phyloP scores from a whole-genome alignment of 1,140 invertebrate species.

The Geopemphigus sp. region DNA sequence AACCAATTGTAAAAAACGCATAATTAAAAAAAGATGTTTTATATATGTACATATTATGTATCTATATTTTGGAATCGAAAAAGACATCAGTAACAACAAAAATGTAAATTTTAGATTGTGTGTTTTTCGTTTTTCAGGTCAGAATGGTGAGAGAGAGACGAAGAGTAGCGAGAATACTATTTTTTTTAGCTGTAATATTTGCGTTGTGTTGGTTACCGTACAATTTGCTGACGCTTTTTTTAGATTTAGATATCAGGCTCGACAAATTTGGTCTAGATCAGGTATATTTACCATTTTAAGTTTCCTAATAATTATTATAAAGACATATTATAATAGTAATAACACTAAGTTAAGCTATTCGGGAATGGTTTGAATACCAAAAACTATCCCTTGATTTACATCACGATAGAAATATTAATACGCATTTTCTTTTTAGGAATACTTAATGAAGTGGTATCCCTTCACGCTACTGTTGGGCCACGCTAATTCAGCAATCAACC shows the following conservation, averaged over 20 bases:
- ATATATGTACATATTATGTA: too few species aligned
- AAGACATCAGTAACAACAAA: too few species aligned
- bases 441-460: conserved; percentile 54
- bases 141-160: conserved; percentile 66
- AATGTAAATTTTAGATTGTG: too few species aligned
- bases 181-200: conserved; percentile 72
- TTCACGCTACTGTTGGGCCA: conserved; percentile 64
- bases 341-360: too few species aligned
- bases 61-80: too few species aligned
- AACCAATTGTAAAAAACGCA: too few species aligned
- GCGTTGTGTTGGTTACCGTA: conserved; percentile 78
- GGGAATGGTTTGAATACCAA: background rate
- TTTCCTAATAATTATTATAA: too few species aligned
- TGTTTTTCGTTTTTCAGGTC: conserved; percentile 32
- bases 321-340: too few species aligned
- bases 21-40: too few species aligned
- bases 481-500: conserved; percentile 81
- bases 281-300: background rate
- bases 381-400: background rate
- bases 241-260: conserved; percentile 61
- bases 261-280: conserved; percentile 30
- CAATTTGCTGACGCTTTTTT: conserved; percentile 66
- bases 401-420: background rate
- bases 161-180: conserved; percentile 70
- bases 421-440: conserved; percentile 21